Evolutionary conservation across 2,113 vertebrate species (phyloP).

Genomic region (Poeciliopsis occidentalis): DNA sequence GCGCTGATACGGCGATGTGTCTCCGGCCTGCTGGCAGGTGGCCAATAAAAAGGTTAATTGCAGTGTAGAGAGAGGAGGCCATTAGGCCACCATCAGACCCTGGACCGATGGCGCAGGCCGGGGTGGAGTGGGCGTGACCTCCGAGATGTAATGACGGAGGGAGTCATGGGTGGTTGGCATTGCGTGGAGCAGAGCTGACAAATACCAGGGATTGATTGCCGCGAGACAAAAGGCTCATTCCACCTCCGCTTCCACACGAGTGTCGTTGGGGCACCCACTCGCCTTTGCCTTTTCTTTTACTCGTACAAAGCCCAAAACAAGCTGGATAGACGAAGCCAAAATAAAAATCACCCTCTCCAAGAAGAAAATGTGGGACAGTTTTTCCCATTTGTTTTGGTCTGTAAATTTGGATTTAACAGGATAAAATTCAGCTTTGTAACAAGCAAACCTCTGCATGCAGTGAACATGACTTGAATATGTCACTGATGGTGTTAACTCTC

Average conservation of each 20-base stretch:
- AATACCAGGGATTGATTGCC: constrained; percentile 62
- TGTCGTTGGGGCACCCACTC: background rate
- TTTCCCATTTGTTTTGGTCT: too few species aligned
- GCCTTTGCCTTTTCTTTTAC: background rate
- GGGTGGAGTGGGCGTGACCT: constrained; percentile 59
- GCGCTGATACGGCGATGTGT: constrained; percentile 29
- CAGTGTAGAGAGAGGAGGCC: constrained; percentile 64
- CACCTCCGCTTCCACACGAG: constrained; percentile 8
- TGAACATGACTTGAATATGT: too few species aligned
- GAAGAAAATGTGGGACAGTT: too few species aligned
- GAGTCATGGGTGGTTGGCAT: constrained; percentile 61
- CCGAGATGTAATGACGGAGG: constrained; percentile 64
- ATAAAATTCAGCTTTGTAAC: background rate
- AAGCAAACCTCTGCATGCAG: too few species aligned
- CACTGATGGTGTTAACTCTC: background rate
- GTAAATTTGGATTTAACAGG: background rate
- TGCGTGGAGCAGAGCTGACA: constrained; percentile 56
- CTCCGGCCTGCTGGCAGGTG: constrained; percentile 68
- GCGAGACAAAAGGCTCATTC: constrained; percentile 45
- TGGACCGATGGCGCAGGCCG: constrained; percentile 33
- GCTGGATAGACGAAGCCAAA: background rate
- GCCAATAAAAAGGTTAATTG: constrained; percentile 81
- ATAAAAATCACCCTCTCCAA: too few species aligned
- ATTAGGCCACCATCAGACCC: constrained; percentile 68
- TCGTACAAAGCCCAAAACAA: background rate